phyloP scores from a whole-genome alignment of 1,140 invertebrate genomes.

The Mactra quadrangularis region DNA sequence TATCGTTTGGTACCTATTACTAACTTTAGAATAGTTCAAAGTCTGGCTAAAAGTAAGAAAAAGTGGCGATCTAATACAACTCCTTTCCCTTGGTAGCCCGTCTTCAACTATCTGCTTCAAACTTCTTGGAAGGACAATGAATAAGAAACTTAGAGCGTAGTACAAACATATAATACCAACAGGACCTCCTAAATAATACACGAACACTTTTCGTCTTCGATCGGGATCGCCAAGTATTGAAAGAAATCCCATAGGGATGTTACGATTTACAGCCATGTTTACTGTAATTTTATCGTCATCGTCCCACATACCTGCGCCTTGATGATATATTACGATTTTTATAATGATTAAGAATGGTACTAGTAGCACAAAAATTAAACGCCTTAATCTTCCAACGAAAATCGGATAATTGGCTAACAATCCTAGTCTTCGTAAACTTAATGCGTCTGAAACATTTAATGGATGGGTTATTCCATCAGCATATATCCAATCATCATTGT shows the following conservation, averaged over 20 bases:
- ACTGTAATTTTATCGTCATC: conserved; percentile 1
- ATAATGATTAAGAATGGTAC: conserved; percentile 1
- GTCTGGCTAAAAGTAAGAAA: conserved; percentile 3
- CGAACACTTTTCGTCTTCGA: background rate
- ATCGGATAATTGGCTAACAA: background rate
- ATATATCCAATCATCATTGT: conserved; percentile 18
- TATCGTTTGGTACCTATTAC: background rate
- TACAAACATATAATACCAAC: conserved; percentile 20
- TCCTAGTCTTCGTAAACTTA: background rate
- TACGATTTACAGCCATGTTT: background rate
- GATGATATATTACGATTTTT: background rate
- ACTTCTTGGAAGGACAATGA: conserved; percentile 29
- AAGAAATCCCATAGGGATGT: conserved; percentile 8
- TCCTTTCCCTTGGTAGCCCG: background rate
- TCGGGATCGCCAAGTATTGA: conserved; percentile 7
- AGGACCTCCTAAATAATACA: conserved; percentile 11
- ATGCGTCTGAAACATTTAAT: background rate
- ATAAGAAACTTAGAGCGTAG: background rate
- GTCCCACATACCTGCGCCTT: conserved; percentile 7
- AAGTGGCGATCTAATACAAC: conserved; percentile 10
- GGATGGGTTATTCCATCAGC: conserved; percentile 5
- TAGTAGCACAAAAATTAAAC: conserved; percentile 4
- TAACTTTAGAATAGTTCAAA: background rate
- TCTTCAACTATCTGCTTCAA: conserved; percentile 35
- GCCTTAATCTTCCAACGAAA: background rate